Conservation (phyloP, 2,888 invertebrate species). For the Drosophila buzzatii region DNA sequence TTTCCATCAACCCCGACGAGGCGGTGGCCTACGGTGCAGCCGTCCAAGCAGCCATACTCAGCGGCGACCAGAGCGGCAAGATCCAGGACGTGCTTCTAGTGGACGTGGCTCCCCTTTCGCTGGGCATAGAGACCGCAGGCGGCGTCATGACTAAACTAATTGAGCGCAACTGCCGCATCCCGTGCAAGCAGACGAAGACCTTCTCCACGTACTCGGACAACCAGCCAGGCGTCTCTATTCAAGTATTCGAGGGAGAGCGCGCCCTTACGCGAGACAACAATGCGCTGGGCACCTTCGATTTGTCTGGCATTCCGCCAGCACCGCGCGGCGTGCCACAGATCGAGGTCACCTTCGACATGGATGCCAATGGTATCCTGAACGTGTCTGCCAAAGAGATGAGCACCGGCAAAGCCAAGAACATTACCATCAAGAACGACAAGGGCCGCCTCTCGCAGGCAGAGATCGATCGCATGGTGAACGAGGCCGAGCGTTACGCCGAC, state of each 20-base stretch:
- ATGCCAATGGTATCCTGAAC: slow-evolving; percentile 97
- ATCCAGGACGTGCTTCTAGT: slow-evolving; percentile 39
- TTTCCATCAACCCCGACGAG: slow-evolving; percentile 40
- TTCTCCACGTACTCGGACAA: slow-evolving; percentile 39
- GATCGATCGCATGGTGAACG: slow-evolving; percentile 91
- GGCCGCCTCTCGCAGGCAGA: slow-evolving; percentile 92
- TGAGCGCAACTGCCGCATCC: slow-evolving; percentile 36
- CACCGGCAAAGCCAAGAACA: slow-evolving; percentile 89
- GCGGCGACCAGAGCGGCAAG: slow-evolving; percentile 37
- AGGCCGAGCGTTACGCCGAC: slow-evolving; percentile 89
- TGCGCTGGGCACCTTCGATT: slow-evolving; percentile 33
- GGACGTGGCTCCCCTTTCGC: slow-evolving; percentile 32
- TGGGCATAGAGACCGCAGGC: slow-evolving; percentile 39
- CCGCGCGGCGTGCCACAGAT: slow-evolving; percentile 94
- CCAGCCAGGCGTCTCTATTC: slow-evolving; percentile 37
- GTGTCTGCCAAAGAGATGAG: slow-evolving; percentile 91
- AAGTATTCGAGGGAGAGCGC: slow-evolving; percentile 37
- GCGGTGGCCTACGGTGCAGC: slow-evolving; percentile 39
- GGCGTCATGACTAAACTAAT: slow-evolving; percentile 39
- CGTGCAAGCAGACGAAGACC: slow-evolving; percentile 38
- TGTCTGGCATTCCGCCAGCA: slow-evolving; percentile 90
- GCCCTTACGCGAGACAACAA: slow-evolving; percentile 34
- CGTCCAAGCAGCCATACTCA: slow-evolving; percentile 37
- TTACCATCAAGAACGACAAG: slow-evolving; percentile 93
- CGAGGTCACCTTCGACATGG: slow-evolving; percentile 92